A percentile compares a stretch with the other conserved stretches of the same genome.
These are phyloP conservation scores for cat (Felis catus) DNA, from an alignment of 2,113 vertebrate species.

Conservation along the genomic window DNA sequence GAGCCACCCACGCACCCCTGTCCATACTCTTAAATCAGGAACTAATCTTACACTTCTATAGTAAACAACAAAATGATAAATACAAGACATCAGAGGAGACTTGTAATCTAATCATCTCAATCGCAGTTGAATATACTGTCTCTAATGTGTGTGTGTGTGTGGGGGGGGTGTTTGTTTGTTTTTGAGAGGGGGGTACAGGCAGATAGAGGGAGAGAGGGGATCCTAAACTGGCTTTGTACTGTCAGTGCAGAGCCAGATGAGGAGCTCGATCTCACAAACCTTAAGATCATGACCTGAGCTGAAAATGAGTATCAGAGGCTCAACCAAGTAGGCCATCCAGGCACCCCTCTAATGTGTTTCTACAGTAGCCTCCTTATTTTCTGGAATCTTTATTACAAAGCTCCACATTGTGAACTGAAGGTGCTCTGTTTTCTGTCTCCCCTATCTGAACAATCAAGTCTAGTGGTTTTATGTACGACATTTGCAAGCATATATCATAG, in stretches of 20 bases:
- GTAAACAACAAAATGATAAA: neutral
- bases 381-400: neutral
- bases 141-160: neutral
- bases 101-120: neutral
- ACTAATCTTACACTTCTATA: neutral
- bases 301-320: too few relatives aligned
- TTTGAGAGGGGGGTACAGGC: too few relatives aligned
- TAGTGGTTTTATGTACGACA: neutral
- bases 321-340: too few relatives aligned
- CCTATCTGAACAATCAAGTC: neutral
- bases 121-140: neutral
- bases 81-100: neutral
- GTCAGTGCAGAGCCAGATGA: too few relatives aligned
- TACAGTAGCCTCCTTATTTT: neutral
- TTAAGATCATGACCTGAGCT: too few relatives aligned
- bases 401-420: neutral
- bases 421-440: neutral
- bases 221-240: too few relatives aligned
- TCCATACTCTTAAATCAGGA: neutral
- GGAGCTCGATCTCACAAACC: too few relatives aligned
- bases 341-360: neutral
- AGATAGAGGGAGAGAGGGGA: too few relatives aligned
- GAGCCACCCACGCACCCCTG: too few relatives aligned
- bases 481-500: neutral
- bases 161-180: too few relatives aligned